Evolutionary conservation across 2,113 vertebrate species (phyloP).

Genomic region (Tyto alba): DNA sequence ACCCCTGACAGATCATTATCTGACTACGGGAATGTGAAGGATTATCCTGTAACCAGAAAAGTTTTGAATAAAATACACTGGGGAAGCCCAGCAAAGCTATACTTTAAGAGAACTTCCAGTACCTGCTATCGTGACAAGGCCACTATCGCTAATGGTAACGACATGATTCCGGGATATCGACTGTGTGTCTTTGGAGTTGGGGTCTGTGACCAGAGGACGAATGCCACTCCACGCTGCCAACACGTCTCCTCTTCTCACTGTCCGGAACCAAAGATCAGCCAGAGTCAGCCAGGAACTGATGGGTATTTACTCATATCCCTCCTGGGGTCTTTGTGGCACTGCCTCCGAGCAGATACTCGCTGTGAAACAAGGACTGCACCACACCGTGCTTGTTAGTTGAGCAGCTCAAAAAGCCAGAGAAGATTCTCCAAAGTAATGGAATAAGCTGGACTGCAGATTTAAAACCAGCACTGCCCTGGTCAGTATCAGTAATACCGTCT

Average conservation of each 20-base stretch:
- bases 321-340: rapidly evolving
- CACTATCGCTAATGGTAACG: conserved; percentile 84
- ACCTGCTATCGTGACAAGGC: conserved; percentile 95
- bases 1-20: no score
- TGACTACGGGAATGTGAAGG: rapidly evolving
- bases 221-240: conserved; percentile 98
- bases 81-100: neutral
- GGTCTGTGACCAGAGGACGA: conserved; percentile 93
- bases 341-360: rapidly evolving
- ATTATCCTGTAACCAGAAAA: no score
- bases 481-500: rapidly evolving
- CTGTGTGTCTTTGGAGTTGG: conserved; percentile 92
- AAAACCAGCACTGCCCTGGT: neutral
- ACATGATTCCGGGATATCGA: conserved; percentile 94
- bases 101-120: rapidly evolving
- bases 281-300: neutral
- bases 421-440: neutral
- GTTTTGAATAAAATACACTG: rapidly evolving
- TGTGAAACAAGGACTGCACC: neutral
- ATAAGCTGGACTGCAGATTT: neutral
- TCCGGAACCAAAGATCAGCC: neutral
- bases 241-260: conserved; percentile 95
- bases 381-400: neutral
- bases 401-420: neutral
- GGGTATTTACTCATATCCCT: neutral